Evolutionary conservation across 2,888 invertebrate genomes (phyloP).

Genomic region (Gandaritis pyraliata): DNA sequence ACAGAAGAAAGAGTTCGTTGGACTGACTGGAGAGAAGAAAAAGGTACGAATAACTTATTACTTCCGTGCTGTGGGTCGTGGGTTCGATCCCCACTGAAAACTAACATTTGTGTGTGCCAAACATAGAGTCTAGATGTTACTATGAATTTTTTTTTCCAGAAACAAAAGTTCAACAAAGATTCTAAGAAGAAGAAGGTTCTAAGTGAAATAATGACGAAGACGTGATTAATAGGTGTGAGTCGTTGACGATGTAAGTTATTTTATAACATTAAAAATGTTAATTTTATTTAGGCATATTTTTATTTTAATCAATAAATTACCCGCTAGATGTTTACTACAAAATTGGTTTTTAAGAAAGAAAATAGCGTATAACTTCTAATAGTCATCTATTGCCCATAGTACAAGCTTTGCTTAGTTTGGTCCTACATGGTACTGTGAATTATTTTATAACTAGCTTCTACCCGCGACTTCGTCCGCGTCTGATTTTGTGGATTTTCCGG

Average conservation of each 20-base stretch:
- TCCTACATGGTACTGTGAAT: too few species aligned
- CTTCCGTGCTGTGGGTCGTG: too few species aligned
- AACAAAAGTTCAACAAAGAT: constrained; percentile 78
- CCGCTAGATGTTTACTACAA: too few species aligned
- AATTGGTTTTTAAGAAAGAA: too few species aligned
- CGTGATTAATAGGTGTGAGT: constrained; percentile 33
- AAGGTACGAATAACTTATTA: constrained; percentile 58
- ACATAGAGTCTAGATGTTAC: too few species aligned
- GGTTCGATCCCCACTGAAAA: too few species aligned
- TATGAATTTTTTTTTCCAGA: constrained; percentile 60
- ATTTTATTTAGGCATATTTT: constrained; percentile 24
- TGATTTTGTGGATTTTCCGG: too few species aligned
- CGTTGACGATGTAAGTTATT: constrained; percentile 47
- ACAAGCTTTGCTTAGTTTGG: neutral
- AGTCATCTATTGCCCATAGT: neutral
- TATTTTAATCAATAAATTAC: neutral
- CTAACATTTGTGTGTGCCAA: neutral
- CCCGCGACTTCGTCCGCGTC: too few species aligned
- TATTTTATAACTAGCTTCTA: too few species aligned
- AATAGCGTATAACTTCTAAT: too few species aligned
- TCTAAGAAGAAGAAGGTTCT: constrained; percentile 81
- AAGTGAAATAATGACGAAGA: constrained; percentile 80
- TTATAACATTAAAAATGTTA: constrained; percentile 38
- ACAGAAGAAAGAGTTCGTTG: constrained; percentile 76
- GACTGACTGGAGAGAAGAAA: constrained; percentile 81